Percentiles rank a stretch among this genome's conserved stretches.
Conservation (phyloP, 23 tunicate species). For the Halocynthia aurantium region DNA sequence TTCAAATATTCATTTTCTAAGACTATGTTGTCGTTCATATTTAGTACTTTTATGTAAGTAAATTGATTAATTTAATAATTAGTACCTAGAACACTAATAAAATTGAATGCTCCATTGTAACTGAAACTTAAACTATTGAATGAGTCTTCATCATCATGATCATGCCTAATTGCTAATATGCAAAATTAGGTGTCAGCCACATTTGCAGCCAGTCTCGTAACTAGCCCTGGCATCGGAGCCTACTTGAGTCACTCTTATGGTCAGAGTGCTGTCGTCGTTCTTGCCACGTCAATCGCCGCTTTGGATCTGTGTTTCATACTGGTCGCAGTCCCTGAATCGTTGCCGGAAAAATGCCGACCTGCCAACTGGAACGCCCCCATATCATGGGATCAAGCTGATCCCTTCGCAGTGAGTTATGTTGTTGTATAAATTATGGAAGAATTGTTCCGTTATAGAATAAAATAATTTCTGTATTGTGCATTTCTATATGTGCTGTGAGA, state of each 20-base stretch:
- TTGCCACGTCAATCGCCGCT: constrained; percentile 84
- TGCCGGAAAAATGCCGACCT: constrained; percentile 69
- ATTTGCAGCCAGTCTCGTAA: constrained; percentile 96
- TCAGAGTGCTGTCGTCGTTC: constrained; percentile 50
- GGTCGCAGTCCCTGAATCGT: constrained; percentile 93
- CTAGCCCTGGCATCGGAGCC: constrained; percentile 92
- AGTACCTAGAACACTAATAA: too few relatives aligned
- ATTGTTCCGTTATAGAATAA: neutral
- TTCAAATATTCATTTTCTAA: too few relatives aligned
- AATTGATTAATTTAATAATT: too few relatives aligned
- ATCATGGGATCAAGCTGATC: constrained; percentile 90
- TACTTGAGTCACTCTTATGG: constrained; percentile 69
- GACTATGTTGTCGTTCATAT: too few relatives aligned
- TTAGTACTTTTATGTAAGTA: too few relatives aligned
- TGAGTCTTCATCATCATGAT: too few relatives aligned
- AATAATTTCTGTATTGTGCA: neutral
- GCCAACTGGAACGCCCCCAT: constrained; percentile 54
- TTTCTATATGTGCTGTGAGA: neutral
- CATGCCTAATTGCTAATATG: too few relatives aligned
- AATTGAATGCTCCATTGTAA: too few relatives aligned
- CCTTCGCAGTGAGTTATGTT: constrained; percentile 65
- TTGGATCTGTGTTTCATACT: constrained; percentile 86
- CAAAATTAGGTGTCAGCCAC: constrained; percentile 82
- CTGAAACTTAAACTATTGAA: too few relatives aligned
- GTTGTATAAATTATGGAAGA: neutral